phyloP scores from a whole-genome alignment of 2,113 vertebrate species.

The Erythrolamprus reginae region DNA sequence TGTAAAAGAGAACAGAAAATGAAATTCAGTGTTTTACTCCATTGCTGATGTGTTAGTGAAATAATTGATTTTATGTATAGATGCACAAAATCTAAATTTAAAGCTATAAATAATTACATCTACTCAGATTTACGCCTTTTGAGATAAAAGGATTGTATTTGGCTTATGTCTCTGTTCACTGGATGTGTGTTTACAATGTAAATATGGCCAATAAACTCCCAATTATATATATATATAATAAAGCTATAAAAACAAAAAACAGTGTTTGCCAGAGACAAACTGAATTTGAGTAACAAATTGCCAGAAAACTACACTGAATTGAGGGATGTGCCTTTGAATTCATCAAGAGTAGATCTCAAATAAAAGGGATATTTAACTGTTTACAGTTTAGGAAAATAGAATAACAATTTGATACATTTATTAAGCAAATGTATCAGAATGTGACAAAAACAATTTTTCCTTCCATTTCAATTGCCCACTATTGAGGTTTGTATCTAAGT shows the following conservation, averaged over 20 bases:
- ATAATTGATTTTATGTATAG: not conserved
- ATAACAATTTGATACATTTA: not conserved
- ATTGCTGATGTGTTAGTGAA: not conserved
- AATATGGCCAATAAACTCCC: not conserved
- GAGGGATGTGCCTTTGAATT: not conserved
- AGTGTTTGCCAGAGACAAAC: not conserved
- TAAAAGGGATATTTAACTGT: not conserved
- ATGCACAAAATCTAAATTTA: not conserved
- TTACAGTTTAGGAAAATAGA: not conserved
- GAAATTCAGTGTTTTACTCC: not conserved
- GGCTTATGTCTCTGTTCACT: not conserved
- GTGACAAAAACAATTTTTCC: not conserved
- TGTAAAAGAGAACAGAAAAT: slow-evolving; percentile 51
- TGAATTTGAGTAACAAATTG: not conserved
- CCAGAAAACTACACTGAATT: not conserved
- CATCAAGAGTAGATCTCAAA: not conserved
- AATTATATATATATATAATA: not conserved
- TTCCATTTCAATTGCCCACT: not conserved
- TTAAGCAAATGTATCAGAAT: not conserved
- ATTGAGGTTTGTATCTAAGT: not conserved
- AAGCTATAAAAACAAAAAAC: not conserved
- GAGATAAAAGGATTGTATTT: not conserved
- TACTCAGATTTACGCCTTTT: not conserved
- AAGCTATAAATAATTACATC: not conserved
- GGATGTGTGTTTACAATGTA: not conserved